A percentile compares a stretch with the other conserved stretches of the same genome.
These are phyloP conservation scores for Allolobophora icterica DNA, from an alignment of 2,888 invertebrate genomes.

Conservation along the genomic window DNA sequence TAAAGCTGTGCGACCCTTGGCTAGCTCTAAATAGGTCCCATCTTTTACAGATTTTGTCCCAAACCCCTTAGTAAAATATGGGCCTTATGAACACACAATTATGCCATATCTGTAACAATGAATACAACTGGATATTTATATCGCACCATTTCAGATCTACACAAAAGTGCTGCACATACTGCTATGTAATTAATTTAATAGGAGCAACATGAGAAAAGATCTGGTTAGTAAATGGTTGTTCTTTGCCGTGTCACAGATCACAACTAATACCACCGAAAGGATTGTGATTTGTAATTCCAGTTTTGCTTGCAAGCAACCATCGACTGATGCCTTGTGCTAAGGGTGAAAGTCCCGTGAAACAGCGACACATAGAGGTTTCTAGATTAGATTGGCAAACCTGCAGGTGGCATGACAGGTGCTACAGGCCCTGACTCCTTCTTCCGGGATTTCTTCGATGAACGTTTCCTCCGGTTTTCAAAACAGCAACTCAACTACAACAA, in stretches of 20 bases:
- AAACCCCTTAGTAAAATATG: no score
- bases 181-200: background rate
- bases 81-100: no score
- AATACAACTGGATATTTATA: no score
- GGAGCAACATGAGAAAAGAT: background rate
- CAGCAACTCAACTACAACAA: background rate
- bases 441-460: background rate
- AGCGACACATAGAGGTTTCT: background rate
- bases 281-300: background rate
- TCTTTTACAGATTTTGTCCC: no score
- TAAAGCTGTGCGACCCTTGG: no score
- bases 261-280: background rate
- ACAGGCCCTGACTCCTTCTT: conserved; percentile 45
- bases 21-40: no score
- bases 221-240: background rate
- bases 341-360: no score
- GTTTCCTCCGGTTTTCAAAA: conserved; percentile 12
- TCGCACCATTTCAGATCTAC: background rate
- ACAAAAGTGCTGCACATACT: background rate
- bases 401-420: conserved; percentile 60
- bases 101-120: no score
- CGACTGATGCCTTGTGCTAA: background rate
- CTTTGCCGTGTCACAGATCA: background rate
- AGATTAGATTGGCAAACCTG: conserved; percentile 50
- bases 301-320: background rate